phyloP scores from a whole-genome alignment of 2,797 vertebrate species.

The Otolemur crassicaudatus region DNA sequence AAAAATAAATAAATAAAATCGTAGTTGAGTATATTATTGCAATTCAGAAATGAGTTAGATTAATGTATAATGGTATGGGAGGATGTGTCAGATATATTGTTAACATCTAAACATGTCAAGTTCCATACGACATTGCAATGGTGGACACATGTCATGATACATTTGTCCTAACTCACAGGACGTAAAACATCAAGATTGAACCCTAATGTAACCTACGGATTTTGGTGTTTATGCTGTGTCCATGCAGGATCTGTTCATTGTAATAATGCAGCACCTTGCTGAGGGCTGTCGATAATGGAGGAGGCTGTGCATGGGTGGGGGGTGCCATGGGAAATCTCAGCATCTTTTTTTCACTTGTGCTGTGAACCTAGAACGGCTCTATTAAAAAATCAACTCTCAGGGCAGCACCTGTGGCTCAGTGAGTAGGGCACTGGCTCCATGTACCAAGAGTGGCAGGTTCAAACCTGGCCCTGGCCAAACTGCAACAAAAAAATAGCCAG shows the following conservation, averaged over 20 bases:
- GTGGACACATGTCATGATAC: background rate
- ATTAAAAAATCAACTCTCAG: too few species aligned
- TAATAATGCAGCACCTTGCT: background rate
- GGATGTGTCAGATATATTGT: background rate
- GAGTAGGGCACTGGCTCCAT: too few species aligned
- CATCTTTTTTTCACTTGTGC: background rate
- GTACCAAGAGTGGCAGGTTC: too few species aligned
- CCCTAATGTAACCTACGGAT: background rate
- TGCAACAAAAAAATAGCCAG: too few species aligned
- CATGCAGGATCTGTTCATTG: background rate
- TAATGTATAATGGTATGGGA: background rate
- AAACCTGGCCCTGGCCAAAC: too few species aligned
- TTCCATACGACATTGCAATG: too few species aligned
- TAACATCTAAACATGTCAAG: background rate
- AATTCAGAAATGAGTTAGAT: background rate
- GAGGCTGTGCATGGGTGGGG: fast-evolving
- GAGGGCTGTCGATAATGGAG: background rate
- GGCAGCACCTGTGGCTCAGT: too few species aligned
- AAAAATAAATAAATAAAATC: too few species aligned
- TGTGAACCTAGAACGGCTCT: too few species aligned
- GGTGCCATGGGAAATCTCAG: too few species aligned
- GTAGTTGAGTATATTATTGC: background rate
- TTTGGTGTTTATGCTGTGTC: background rate
- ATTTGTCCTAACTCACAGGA: background rate
- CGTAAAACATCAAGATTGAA: background rate